A percentile compares a stretch with the other conserved stretches of the same genome.
phyloP scores from a whole-genome alignment of 2,888 invertebrate species.

The Lutraria lutraria region DNA sequence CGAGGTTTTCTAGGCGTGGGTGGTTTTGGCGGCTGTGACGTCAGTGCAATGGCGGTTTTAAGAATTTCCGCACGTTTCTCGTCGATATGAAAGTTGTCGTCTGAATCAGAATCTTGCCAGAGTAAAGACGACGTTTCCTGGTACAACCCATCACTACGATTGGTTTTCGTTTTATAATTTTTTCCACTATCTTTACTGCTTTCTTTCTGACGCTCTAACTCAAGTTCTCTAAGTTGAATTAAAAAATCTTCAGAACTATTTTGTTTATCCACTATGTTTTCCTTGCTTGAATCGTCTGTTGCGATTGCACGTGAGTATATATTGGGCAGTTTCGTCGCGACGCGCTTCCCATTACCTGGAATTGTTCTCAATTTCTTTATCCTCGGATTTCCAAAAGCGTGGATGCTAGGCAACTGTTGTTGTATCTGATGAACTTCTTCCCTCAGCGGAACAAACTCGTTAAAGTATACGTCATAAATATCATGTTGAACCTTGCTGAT shows the following conservation, averaged over 20 bases:
- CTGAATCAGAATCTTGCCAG: slow-evolving; percentile 51
- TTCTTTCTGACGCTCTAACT: slow-evolving; percentile 14
- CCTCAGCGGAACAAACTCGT: slow-evolving; percentile 64
- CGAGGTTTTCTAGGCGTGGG: slow-evolving; percentile 50
- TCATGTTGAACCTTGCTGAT: slow-evolving; percentile 65
- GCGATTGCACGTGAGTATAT: slow-evolving; percentile 27
- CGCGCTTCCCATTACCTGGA: slow-evolving; percentile 24
- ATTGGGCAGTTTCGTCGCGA: slow-evolving; percentile 30
- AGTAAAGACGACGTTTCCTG: slow-evolving; percentile 29
- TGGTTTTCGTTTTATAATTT: background rate
- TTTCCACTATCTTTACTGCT: background rate
- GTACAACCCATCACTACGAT: background rate
- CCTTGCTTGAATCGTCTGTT: slow-evolving; percentile 22
- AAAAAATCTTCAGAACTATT: slow-evolving; percentile 28
- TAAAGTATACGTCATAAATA: slow-evolving; percentile 68
- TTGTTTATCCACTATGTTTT: background rate
- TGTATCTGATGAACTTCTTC: slow-evolving; percentile 51
- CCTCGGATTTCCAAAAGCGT: slow-evolving; percentile 22
- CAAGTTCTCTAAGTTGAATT: slow-evolving; percentile 29
- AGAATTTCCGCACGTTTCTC: slow-evolving; percentile 60
- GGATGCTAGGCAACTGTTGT: slow-evolving; percentile 30
- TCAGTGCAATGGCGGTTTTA: slow-evolving; percentile 64
- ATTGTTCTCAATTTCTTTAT: slow-evolving; percentile 47
- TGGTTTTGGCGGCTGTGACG: slow-evolving; percentile 61
- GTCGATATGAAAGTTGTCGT: slow-evolving; percentile 47